Conservation (phyloP, 2,113 vertebrate genomes). For the Labrus mixtus region DNA sequence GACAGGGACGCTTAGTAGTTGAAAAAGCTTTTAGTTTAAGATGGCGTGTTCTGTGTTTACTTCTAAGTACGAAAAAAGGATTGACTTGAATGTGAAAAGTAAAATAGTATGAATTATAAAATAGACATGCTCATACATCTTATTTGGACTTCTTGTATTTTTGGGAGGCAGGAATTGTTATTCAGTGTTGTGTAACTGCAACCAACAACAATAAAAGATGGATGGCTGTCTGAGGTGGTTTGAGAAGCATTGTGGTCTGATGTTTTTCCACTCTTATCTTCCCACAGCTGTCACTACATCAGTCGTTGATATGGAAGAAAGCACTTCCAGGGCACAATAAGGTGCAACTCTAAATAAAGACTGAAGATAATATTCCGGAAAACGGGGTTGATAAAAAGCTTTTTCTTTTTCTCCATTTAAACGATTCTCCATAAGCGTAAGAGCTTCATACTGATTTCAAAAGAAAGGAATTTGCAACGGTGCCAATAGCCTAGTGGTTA, state of each 20-base stretch:
- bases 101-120: not conserved
- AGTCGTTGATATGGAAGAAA: not conserved
- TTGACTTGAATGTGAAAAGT: not conserved
- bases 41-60: not conserved
- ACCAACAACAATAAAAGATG: not conserved
- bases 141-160: not conserved
- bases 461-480: too few relatives aligned
- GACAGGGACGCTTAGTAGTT: not conserved
- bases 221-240: not conserved
- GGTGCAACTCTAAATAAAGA: not conserved
- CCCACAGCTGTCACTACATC: not conserved
- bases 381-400: not conserved
- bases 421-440: too few relatives aligned
- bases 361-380: not conserved
- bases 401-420: not conserved
- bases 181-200: not conserved
- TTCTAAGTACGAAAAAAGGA: not conserved
- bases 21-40: not conserved
- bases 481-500: too few relatives aligned
- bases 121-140: not conserved
- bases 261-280: not conserved
- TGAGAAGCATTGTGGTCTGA: not conserved
- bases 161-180: not conserved
- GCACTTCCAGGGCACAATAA: not conserved
- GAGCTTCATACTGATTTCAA: too few relatives aligned